A percentile compares a stretch with the other conserved stretches of the same genome.
These are phyloP conservation scores for Eupsilia transversa DNA, from an alignment of 2,888 invertebrate species.

Conservation along the genomic window DNA sequence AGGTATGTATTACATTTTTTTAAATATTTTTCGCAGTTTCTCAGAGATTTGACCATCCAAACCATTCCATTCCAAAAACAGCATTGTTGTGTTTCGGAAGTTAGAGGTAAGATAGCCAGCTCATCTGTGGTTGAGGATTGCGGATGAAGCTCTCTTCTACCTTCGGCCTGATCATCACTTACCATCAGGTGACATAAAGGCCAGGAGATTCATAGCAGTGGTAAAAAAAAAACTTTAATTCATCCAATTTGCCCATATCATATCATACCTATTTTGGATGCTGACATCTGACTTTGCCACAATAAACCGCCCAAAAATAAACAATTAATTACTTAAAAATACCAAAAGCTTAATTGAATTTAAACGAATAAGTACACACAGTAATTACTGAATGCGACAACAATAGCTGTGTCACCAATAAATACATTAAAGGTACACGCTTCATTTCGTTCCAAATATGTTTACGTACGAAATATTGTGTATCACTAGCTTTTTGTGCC, in stretches of 20 bases:
- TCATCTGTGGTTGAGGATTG: no score
- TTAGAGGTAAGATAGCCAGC: no score
- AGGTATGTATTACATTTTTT: no score
- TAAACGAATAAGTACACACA: slow-evolving; percentile 30
- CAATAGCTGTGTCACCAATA: slow-evolving; percentile 46
- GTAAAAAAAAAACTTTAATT: not conserved
- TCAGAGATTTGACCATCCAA: no score
- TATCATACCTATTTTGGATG: not conserved
- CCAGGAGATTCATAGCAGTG: no score
- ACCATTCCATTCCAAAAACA: no score
- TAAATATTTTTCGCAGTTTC: no score
- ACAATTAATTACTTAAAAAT: slow-evolving; percentile 41
- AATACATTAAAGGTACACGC: slow-evolving; percentile 37
- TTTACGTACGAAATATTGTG: slow-evolving; percentile 14
- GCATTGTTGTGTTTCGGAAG: no score
- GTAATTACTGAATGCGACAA: slow-evolving; percentile 44
- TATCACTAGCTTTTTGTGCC: not conserved
- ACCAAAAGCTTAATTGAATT: slow-evolving; percentile 45
- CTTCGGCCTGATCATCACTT: no score
- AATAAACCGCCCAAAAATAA: slow-evolving; percentile 14
- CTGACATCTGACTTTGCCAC: not conserved
- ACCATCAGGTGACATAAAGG: no score
- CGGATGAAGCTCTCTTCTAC: no score
- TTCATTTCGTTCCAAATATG: slow-evolving; percentile 24
- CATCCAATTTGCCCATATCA: not conserved